Evolutionary conservation across 2,888 invertebrate species (phyloP).

Genomic region (Caenorhabditis macrosperma): DNA sequence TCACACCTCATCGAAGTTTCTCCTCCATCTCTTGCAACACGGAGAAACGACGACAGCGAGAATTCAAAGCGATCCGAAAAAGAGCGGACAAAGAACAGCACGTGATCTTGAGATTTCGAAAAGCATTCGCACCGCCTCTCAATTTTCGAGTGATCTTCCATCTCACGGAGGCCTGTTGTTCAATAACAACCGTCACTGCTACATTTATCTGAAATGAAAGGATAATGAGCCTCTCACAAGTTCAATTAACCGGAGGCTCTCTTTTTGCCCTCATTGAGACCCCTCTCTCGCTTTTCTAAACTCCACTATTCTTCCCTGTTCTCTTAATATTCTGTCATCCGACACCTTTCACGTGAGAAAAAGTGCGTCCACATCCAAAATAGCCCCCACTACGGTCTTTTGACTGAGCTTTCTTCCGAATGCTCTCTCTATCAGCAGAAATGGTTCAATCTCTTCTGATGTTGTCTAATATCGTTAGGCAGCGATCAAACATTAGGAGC

Average conservation of each 20-base stretch:
- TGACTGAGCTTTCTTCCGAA: background rate
- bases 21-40: slow-evolving; percentile 19
- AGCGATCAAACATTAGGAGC: slow-evolving; percentile 6
- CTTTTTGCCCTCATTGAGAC: no score
- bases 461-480: background rate
- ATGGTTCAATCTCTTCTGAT: background rate
- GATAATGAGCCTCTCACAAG: background rate
- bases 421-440: background rate
- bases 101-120: slow-evolving; percentile 41
- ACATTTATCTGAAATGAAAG: background rate
- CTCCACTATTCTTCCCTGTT: background rate
- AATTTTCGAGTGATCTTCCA: background rate
- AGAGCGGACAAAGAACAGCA: slow-evolving; percentile 38
- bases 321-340: background rate
- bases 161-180: background rate
- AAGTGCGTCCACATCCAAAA: background rate
- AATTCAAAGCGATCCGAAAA: slow-evolving; percentile 31
- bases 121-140: background rate
- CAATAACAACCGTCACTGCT: background rate
- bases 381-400: background rate
- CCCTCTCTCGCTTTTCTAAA: background rate
- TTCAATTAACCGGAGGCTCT: no score
- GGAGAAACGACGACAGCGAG: background rate
- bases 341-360: slow-evolving; percentile 3
- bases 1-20: slow-evolving; percentile 20